Percentiles rank a stretch among this genome's conserved stretches.
Evolutionary conservation across 2,113 vertebrate species (phyloP).

Genomic region (Epinephelus cyanopodus): DNA sequence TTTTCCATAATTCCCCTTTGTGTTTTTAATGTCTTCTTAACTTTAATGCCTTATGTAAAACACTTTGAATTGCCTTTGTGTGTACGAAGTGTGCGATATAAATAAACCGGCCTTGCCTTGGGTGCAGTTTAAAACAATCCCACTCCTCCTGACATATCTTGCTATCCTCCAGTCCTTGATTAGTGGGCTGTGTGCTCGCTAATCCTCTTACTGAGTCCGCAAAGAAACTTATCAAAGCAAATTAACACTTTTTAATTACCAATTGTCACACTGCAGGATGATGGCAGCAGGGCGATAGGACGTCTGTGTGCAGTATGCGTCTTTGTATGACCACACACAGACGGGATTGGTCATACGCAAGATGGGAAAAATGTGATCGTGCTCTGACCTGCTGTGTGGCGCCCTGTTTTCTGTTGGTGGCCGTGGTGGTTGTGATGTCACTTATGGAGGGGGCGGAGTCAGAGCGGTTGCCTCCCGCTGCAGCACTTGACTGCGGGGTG

Average conservation of each 20-base stretch:
- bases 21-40: not conserved
- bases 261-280: constrained; percentile 34
- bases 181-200: constrained; percentile 37
- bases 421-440: constrained; percentile 97
- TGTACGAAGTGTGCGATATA: not conserved
- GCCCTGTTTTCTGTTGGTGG: constrained; percentile 93
- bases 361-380: not conserved
- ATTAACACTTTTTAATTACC: constrained; percentile 60
- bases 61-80: not conserved
- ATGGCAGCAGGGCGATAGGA: constrained; percentile 4
- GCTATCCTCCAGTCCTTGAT: constrained; percentile 32
- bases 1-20: not conserved
- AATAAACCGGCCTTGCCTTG: constrained; percentile 18
- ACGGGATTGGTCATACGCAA: constrained; percentile 5
- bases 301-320: constrained; percentile 1
- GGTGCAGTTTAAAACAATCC: constrained; percentile 44
- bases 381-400: constrained; percentile 85
- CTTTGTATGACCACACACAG: constrained; percentile 36
- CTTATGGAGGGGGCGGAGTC: constrained; percentile 95
- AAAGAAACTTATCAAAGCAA: constrained; percentile 55
- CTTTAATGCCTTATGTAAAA: constrained; percentile 5
- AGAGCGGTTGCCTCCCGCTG: constrained; percentile 96
- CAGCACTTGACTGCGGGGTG: constrained; percentile 97
- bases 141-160: constrained; percentile 35
- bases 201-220: constrained; percentile 56